Percentiles rank a stretch among this genome's conserved stretches.
Conservation (phyloP, 2,797 vertebrate genomes). For the Gadopsis bispinosus region DNA sequence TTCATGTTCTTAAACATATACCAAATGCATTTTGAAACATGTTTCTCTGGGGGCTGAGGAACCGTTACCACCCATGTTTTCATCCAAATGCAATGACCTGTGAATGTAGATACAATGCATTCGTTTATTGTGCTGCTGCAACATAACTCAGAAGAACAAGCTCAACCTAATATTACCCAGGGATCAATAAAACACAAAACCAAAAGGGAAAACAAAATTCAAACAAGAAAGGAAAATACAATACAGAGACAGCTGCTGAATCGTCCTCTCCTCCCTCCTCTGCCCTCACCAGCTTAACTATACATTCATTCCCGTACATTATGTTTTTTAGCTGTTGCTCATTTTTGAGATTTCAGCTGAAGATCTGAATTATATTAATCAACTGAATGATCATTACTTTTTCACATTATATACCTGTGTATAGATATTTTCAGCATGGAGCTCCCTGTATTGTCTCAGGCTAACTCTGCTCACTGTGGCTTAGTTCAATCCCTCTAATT, state of each 20-base stretch:
- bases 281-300: neutral
- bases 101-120: neutral
- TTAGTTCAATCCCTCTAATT: slow-evolving; percentile 52
- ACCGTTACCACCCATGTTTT: slow-evolving; percentile 2
- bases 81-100: neutral
- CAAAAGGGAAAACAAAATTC: neutral
- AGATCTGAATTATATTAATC: neutral
- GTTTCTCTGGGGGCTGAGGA: neutral
- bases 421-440: slow-evolving; percentile 6
- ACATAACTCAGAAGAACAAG: neutral
- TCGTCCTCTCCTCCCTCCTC: no score
- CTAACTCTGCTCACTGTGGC: slow-evolving; percentile 12
- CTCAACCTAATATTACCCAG: neutral
- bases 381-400: neutral
- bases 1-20: neutral
- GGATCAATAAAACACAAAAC: neutral
- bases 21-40: neutral
- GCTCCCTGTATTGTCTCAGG: slow-evolving; percentile 31
- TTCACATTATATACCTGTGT: neutral
- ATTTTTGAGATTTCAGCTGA: neutral
- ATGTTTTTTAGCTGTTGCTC: neutral
- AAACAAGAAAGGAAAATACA: neutral
- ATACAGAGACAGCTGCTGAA: neutral
- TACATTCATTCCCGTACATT: neutral
- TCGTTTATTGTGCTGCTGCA: slow-evolving; percentile 5